Conservation (phyloP, 2,797 vertebrate species). For the Lateolabrax maculatus region DNA sequence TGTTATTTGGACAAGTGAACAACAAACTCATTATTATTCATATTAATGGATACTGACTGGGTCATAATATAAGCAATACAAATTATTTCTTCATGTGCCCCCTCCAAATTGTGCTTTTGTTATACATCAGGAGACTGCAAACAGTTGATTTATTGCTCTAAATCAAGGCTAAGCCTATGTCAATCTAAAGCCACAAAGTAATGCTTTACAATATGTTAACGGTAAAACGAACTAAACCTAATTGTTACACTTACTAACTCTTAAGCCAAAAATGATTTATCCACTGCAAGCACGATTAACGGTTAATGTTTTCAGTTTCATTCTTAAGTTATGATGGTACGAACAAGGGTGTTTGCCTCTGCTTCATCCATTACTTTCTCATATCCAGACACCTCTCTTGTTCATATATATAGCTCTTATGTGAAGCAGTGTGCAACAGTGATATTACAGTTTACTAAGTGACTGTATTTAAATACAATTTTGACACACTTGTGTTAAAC, state of each 20-base stretch:
- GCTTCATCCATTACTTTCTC: no score
- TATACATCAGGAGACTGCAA: background rate
- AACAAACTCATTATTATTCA: background rate
- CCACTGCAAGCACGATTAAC: background rate
- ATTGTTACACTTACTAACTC: no score
- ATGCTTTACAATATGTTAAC: no score
- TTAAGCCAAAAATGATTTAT: no score
- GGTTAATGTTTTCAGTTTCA: background rate
- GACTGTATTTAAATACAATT: no score
- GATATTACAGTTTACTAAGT: no score
- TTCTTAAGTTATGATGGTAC: background rate
- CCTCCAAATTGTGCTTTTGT: background rate
- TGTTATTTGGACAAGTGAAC: conserved; percentile 53
- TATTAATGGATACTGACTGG: background rate
- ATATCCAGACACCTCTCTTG: no score
- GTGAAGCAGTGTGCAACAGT: no score
- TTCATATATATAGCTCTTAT: no score
- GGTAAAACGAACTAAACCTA: no score
- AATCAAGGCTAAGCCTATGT: background rate
- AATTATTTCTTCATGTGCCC: background rate
- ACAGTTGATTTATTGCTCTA: background rate
- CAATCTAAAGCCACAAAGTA: background rate
- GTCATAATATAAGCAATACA: background rate
- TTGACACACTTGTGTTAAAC: no score
- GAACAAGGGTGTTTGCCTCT: no score